Conservation (phyloP, 2,113 vertebrate genomes). For the Peromyscus leucopus region DNA sequence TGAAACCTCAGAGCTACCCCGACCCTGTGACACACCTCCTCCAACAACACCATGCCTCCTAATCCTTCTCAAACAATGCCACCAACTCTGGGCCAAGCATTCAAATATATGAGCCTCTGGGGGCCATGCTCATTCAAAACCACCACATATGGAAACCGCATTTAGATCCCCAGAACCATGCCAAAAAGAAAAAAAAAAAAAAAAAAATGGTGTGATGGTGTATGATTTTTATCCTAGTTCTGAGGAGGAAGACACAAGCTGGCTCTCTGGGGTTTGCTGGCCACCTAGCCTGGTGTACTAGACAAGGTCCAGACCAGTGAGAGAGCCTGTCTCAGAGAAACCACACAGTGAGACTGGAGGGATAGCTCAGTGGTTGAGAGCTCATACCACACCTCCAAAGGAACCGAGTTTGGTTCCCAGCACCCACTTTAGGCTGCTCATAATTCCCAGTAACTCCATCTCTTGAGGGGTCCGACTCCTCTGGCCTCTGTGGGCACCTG, state of each 20-base stretch:
- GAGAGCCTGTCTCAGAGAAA: neutral
- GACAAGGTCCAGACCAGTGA: neutral
- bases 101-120: neutral
- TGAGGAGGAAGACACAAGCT: neutral
- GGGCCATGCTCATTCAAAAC: neutral
- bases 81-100: neutral
- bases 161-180: neutral
- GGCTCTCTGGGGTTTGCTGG: neutral
- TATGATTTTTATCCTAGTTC: neutral
- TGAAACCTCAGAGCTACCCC: neutral
- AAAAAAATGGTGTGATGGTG: neutral
- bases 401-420: neutral
- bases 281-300: neutral
- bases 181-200: neutral
- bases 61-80: neutral
- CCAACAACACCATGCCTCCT: neutral
- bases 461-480: neutral
- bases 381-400: neutral
- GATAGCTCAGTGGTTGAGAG: neutral
- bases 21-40: neutral
- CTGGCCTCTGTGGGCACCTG: neutral
- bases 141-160: neutral
- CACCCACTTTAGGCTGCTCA: neutral
- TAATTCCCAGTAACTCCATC: neutral
- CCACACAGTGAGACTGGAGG: neutral